Percentiles rank a stretch among this genome's conserved stretches.
Evolutionary conservation across 2,113 vertebrate genomes (phyloP).

Genomic region (Cardinalis cardinalis): DNA sequence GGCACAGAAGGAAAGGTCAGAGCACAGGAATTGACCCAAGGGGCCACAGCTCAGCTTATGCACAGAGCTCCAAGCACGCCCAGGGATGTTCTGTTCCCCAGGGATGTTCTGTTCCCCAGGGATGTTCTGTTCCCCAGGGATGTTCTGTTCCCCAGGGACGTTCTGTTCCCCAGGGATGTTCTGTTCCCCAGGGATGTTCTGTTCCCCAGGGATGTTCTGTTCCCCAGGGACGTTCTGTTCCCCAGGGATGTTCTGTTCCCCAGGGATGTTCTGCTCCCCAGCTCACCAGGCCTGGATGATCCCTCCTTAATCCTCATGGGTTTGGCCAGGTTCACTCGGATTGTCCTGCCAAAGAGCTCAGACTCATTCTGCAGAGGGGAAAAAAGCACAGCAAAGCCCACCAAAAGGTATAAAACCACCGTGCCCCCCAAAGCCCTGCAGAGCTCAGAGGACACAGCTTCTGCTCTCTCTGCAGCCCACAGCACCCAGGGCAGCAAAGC

Average conservation of each 20-base stretch:
- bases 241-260: too few relatives aligned
- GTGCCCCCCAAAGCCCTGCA: accelerated
- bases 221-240: accelerated
- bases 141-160: too few relatives aligned
- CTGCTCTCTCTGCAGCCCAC: accelerated
- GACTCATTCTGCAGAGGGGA: constrained; percentile 86
- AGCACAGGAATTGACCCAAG: accelerated
- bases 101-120: too few relatives aligned
- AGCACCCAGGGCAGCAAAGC: background rate
- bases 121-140: too few relatives aligned
- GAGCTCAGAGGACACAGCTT: background rate
- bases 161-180: too few relatives aligned
- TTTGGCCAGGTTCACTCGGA: constrained; percentile 94
- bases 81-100: accelerated
- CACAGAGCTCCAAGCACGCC: background rate
- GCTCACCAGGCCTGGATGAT: constrained; percentile 90
- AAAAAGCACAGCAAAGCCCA: background rate
- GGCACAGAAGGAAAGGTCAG: background rate
- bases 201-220: accelerated
- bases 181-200: too few relatives aligned
- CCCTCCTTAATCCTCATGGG: constrained; percentile 97
- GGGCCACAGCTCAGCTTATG: accelerated
- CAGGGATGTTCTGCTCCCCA: accelerated
- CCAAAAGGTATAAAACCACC: background rate
- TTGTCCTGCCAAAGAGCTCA: constrained; percentile 92